Evolutionary conservation across 2,888 invertebrate species (phyloP).

Genomic region (Adela reaumurella): DNA sequence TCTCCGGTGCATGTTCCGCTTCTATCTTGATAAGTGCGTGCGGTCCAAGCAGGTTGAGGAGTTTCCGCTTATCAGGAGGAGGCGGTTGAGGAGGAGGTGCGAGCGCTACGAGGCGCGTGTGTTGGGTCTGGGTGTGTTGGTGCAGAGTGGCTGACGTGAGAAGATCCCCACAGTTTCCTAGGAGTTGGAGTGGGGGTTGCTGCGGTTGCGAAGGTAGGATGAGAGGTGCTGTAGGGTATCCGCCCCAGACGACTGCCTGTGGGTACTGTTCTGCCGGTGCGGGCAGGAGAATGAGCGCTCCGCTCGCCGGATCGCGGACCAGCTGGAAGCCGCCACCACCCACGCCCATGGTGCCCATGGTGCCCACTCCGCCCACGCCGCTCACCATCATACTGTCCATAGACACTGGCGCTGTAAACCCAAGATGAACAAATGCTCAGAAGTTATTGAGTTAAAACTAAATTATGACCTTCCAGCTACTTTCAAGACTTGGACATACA

Average conservation of each 20-base stretch:
- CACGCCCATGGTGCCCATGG: conserved; percentile 52
- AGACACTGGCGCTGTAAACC: conserved; percentile 63
- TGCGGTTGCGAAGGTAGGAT: conserved; percentile 48
- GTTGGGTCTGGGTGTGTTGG: conserved; percentile 66
- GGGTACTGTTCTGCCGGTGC: conserved; percentile 65
- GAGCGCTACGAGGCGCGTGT: conserved; percentile 63
- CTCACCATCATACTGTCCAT: conserved; percentile 54
- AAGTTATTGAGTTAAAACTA: too few relatives aligned
- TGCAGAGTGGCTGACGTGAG: conserved; percentile 62
- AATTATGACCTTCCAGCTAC: too few relatives aligned
- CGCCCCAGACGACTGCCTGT: conserved; percentile 73
- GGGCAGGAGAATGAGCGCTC: conserved; percentile 76
- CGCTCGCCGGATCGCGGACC: conserved; percentile 80
- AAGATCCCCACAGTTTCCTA: conserved; percentile 60
- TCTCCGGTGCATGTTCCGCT: conserved; percentile 56
- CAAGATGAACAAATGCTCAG: too few relatives aligned
- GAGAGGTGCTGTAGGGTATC: conserved; percentile 47
- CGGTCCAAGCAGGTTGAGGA: conserved; percentile 48
- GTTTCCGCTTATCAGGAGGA: conserved; percentile 33
- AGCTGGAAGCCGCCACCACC: conserved; percentile 79
- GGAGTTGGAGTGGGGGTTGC: conserved; percentile 61
- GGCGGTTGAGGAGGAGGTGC: conserved; percentile 44
- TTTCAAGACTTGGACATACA: too few relatives aligned
- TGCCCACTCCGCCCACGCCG: conserved; percentile 65
- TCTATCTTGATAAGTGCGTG: conserved; percentile 68